A percentile compares a stretch with the other conserved stretches of the same genome.
Evolutionary conservation across 2,113 vertebrate genomes (phyloP).

Genomic region (Gasterosteus aculeatus): DNA sequence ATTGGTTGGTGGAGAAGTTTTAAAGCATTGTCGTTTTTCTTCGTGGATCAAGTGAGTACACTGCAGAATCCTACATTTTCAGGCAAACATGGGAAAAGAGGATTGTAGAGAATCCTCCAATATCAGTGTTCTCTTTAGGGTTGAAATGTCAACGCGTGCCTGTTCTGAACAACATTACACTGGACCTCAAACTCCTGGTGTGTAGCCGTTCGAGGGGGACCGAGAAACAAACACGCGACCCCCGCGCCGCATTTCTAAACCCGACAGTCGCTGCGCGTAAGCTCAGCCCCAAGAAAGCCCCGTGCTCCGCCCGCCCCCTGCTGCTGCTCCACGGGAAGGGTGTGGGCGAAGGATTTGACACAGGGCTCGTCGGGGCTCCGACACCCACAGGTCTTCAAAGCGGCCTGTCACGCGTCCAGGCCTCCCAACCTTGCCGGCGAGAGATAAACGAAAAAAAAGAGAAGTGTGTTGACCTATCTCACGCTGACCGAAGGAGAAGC

Average conservation of each 20-base stretch:
- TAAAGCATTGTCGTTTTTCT: not conserved
- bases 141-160: not conserved
- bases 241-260: not conserved
- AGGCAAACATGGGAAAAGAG: not conserved
- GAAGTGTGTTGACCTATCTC: conserved; percentile 24
- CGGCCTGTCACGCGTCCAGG: conserved; percentile 22
- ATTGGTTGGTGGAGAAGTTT: not conserved
- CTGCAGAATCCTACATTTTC: not conserved
- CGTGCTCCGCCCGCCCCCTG: not conserved
- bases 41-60: too few species aligned
- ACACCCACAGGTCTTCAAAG: conserved; percentile 37
- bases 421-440: not conserved
- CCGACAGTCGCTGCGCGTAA: not conserved
- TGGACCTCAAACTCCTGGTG: not conserved
- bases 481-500: conserved; percentile 22
- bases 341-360: conserved; percentile 13
- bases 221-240: not conserved
- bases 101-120: not conserved
- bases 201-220: not conserved
- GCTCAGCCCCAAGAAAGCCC: not conserved
- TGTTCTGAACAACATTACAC: not conserved
- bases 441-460: not conserved
- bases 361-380: not conserved
- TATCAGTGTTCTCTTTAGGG: not conserved
- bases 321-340: not conserved